Evolutionary conservation across 1,140 invertebrate genomes (phyloP).

Genomic region (Drosophila subpulchrella): DNA sequence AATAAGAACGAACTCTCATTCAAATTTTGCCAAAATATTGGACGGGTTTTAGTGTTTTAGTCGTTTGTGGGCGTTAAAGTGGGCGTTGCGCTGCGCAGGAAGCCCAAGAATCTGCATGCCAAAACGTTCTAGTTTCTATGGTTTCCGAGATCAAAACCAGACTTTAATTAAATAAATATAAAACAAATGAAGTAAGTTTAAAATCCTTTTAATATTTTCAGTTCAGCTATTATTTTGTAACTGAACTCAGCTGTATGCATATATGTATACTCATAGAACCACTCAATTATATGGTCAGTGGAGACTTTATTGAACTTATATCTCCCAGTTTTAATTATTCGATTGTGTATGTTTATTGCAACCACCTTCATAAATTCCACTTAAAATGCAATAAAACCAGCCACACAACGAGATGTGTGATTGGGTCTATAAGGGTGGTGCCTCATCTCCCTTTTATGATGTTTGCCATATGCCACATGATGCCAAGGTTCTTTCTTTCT

Average conservation of each 20-base stretch:
- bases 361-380: conserved; percentile 3
- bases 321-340: conserved; percentile 3
- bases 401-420: background rate
- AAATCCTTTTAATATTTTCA: too few relatives aligned
- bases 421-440: background rate
- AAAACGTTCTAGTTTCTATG: too few relatives aligned
- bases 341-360: conserved; percentile 1
- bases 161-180: too few relatives aligned
- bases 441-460: background rate
- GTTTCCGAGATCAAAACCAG: too few relatives aligned
- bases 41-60: too few relatives aligned
- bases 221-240: background rate
- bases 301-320: background rate
- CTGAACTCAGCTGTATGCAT: background rate
- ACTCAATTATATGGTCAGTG: background rate
- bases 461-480: too few relatives aligned
- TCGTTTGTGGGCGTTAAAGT: too few relatives aligned
- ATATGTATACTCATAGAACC: background rate
- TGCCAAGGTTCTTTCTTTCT: background rate
- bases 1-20: too few relatives aligned
- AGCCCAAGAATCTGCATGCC: too few relatives aligned
- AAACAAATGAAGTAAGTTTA: too few relatives aligned
- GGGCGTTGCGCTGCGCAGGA: too few relatives aligned
- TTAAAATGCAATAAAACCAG: background rate
- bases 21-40: too few relatives aligned